A percentile compares a stretch with the other conserved stretches of the same genome.
phyloP scores from a whole-genome alignment of 2,113 vertebrate genomes.

The Uria aalge region DNA sequence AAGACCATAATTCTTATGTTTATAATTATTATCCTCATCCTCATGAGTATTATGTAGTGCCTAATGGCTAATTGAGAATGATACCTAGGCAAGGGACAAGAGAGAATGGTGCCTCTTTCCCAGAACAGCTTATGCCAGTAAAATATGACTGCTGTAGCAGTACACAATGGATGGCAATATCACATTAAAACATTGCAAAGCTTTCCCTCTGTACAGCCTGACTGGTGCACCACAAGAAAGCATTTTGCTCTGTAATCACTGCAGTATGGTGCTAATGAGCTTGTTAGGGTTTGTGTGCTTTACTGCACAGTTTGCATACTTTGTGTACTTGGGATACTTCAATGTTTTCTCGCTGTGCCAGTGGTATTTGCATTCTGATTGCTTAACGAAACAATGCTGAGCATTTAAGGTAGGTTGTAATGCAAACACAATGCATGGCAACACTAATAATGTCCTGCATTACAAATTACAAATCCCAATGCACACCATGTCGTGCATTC shows the following conservation, averaged over 20 bases:
- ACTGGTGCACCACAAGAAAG: slow-evolving; percentile 1
- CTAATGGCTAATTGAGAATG: neutral
- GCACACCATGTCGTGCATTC: neutral
- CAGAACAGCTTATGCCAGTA: neutral
- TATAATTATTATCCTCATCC: neutral
- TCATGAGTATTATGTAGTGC: neutral
- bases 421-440: neutral
- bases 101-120: neutral
- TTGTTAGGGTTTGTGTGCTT: slow-evolving; percentile 58
- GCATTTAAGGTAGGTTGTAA: neutral
- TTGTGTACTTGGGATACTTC: slow-evolving; percentile 19
- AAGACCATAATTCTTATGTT: neutral
- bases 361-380: slow-evolving; percentile 33
- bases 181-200: neutral
- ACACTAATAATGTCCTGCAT: neutral
- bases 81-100: neutral
- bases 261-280: slow-evolving; percentile 43
- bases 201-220: neutral
- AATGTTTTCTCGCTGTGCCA: slow-evolving; percentile 21
- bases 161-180: neutral
- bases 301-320: slow-evolving; percentile 39
- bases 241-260: slow-evolving; percentile 43
- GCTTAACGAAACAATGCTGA: slow-evolving; percentile 30
- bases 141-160: neutral
- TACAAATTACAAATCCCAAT: neutral